Conservation (phyloP, 2,113 vertebrate genomes). For the Paramisgurnus dabryanus region DNA sequence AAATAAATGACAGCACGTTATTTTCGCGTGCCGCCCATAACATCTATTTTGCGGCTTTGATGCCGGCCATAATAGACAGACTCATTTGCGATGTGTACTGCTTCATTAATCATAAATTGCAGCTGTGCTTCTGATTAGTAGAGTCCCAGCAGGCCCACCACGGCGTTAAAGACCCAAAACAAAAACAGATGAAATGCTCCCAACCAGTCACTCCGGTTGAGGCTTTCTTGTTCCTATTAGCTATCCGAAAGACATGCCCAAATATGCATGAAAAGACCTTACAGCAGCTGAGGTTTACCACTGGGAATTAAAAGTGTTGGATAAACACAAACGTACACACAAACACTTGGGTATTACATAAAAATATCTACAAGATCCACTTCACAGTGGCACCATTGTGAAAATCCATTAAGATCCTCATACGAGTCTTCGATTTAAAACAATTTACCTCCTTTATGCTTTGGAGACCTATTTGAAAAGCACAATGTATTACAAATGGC, state of each 20-base stretch:
- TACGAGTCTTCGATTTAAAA: slow-evolving; percentile 9
- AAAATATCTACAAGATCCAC: slow-evolving; percentile 8
- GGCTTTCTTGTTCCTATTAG: slow-evolving; percentile 29
- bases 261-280: slow-evolving; percentile 35
- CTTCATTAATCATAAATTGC: slow-evolving; percentile 53
- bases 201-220: slow-evolving; percentile 1
- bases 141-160: slow-evolving; percentile 42
- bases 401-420: slow-evolving; percentile 13
- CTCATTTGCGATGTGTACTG: slow-evolving; percentile 53
- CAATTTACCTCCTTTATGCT: slow-evolving; percentile 12
- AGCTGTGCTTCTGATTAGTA: slow-evolving; percentile 53
- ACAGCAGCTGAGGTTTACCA: slow-evolving; percentile 46
- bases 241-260: slow-evolving; percentile 48
- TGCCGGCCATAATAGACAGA: slow-evolving; percentile 22
- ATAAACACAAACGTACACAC: slow-evolving; percentile 9
- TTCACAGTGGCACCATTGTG: slow-evolving; percentile 6
- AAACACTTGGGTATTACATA: not conserved
- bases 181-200: slow-evolving; percentile 46
- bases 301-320: slow-evolving; percentile 42
- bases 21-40: slow-evolving; percentile 4
- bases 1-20: not conserved
- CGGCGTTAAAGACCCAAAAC: slow-evolving; percentile 40
- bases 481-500: slow-evolving; percentile 5
- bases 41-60: slow-evolving; percentile 25
- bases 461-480: slow-evolving; percentile 4